Evolutionary conservation across 2,888 invertebrate species (phyloP), one percentile per base, ranked within the genome.

Genomic region (Ctena decussata): DNA sequence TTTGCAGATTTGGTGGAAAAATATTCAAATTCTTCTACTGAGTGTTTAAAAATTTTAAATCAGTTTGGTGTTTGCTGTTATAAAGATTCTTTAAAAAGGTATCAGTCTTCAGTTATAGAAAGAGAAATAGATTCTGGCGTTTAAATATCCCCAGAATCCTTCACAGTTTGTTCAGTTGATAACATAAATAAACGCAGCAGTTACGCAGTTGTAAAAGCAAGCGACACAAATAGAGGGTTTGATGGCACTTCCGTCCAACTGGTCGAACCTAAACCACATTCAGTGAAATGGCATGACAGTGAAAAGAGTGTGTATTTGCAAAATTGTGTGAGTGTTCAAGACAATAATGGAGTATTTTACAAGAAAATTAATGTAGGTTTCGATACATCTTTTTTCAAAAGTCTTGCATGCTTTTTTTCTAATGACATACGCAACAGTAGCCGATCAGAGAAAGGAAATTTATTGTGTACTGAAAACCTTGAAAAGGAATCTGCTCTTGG

Each of bases 201-300:
- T 53, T 53, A 53, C 21, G 53, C 53, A 8, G 6, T 5, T 53
- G 65, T 65, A 12, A 76, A 76, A 41, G 49, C 65, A 21, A 41
- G 41, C 15, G 76, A 65, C 24, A 18, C 76, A 0, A 30, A 39
- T 65, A 27, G 76, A 30, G 76, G 76, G 24, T 76, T 76, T 76
- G 76, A 76, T 76, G 76, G 76, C 6, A 76, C 76, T 12, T 76
- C 65, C 2, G 44, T 76, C 27, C 76, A 76, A 24, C 44, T 76
- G 24, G 76, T 76, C 27, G 41, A 65, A 65, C 65, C 76, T 0
- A 39, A 24, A 15, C 53, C 53, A 12, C 5, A 11, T 12, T 5
- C 53, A 12, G 12, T 53, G 6, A 53, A 53, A 24, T 53, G 53
- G 53, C 53, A 53, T 53, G 53, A 53, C 18, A 53, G 24, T 53